A percentile compares a stretch with the other conserved stretches of the same genome.
Evolutionary conservation across 2,113 vertebrate genomes (phyloP).

Genomic region (Oncorhynchus keta): DNA sequence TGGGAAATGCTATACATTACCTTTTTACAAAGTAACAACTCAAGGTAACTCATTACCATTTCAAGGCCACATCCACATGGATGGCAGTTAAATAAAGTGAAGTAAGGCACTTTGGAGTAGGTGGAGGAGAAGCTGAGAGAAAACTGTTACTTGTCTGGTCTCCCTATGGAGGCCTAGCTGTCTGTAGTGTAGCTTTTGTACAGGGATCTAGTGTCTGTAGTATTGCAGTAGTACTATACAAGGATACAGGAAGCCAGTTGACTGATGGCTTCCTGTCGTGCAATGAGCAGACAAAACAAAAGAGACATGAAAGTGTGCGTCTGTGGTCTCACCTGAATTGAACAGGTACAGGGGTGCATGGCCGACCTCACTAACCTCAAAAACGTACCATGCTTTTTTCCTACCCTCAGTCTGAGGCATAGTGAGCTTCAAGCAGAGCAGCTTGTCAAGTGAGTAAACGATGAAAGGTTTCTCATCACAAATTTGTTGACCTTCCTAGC

Average conservation of each 20-base stretch:
- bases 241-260: slow-evolving; percentile 10
- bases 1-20: too few relatives aligned
- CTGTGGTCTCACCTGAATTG: slow-evolving; percentile 67
- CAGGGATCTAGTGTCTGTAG: neutral
- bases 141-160: too few relatives aligned
- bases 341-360: slow-evolving; percentile 46
- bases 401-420: slow-evolving; percentile 1
- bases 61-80: too few relatives aligned
- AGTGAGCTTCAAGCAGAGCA: neutral
- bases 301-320: slow-evolving; percentile 3
- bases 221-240: neutral
- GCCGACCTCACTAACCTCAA: slow-evolving; percentile 63
- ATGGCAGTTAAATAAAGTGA: too few relatives aligned
- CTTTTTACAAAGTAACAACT: too few relatives aligned
- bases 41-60: too few relatives aligned
- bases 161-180: too few relatives aligned
- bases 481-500: too few relatives aligned
- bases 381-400: slow-evolving; percentile 37
- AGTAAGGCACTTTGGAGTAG: too few relatives aligned
- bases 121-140: too few relatives aligned
- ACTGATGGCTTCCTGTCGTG: slow-evolving; percentile 68
- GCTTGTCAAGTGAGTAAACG: neutral
- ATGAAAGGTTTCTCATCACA: too few relatives aligned
- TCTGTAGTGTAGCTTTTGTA: neutral
- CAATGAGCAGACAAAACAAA: slow-evolving; percentile 23